Conservation (phyloP, 2,113 vertebrate genomes). For the Hemibagrus wyckioides region DNA sequence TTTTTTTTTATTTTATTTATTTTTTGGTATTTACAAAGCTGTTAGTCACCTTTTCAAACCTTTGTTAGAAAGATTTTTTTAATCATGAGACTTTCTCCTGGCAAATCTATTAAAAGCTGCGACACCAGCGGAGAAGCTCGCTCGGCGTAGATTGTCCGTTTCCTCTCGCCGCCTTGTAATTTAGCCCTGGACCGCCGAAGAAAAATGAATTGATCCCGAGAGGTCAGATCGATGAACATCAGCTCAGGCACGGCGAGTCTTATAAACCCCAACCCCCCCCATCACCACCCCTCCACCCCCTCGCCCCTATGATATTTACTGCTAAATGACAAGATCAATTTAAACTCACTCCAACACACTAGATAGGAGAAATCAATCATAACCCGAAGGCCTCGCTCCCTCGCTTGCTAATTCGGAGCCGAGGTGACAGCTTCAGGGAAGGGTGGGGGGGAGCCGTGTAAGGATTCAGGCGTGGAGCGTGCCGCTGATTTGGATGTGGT, state of each 20-base stretch:
- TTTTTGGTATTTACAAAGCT: background rate
- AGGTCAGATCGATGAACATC: constrained; percentile 55
- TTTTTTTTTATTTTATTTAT: too few species aligned
- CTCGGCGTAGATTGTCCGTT: constrained; percentile 47
- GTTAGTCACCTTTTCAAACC: background rate
- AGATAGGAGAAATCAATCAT: constrained; percentile 57
- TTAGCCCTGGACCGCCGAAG: constrained; percentile 34
- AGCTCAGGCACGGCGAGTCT: constrained; percentile 40
- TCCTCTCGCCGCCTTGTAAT: constrained; percentile 43
- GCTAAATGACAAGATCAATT: constrained; percentile 61
- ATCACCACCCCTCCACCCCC: too few species aligned
- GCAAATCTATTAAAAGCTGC: constrained; percentile 34
- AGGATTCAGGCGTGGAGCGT: constrained; percentile 21
- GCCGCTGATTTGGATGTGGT: constrained; percentile 44
- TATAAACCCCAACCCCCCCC: background rate
- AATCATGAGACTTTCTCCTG: background rate
- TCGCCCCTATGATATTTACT: constrained; percentile 57
- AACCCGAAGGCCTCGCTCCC: constrained; percentile 37
- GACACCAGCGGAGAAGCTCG: constrained; percentile 32
- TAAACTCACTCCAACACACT: constrained; percentile 55
- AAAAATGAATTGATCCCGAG: constrained; percentile 54
- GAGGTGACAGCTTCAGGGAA: constrained; percentile 34
- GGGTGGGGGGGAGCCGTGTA: background rate
- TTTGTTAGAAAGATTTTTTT: background rate
- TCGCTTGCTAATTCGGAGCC: constrained; percentile 40